These are phyloP conservation scores for Daubentonia madagascariensis DNA, from an alignment of 2,113 vertebrate species.

Conservation along the genomic window DNA sequence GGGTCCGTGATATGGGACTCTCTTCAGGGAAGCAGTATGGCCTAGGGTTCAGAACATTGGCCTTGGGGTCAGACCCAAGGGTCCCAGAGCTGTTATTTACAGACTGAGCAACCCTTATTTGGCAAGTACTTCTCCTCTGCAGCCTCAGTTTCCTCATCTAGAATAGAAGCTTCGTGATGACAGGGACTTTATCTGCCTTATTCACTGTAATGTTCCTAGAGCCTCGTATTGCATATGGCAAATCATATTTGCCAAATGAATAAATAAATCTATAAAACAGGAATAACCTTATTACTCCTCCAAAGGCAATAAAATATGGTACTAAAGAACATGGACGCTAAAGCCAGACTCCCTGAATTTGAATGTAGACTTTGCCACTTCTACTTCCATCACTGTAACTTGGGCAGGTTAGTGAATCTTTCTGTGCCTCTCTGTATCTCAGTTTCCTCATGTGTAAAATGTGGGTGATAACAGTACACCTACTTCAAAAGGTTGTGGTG, in stretches of 20 bases:
- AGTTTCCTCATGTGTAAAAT: neutral
- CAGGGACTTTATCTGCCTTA: neutral
- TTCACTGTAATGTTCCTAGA: neutral
- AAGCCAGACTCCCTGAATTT: neutral
- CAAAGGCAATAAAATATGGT: neutral
- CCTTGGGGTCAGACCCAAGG: neutral
- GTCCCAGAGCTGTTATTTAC: neutral
- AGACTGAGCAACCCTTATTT: neutral
- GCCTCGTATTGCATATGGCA: neutral
- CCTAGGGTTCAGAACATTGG: neutral
- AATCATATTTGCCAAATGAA: neutral
- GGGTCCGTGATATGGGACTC: neutral
- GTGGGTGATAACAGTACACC: neutral
- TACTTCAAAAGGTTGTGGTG: neutral
- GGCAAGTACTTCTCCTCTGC: too few species aligned
- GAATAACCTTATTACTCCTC: neutral
- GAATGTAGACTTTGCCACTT: neutral
- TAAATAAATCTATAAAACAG: neutral
- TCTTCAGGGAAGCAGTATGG: neutral
- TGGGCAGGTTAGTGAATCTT: neutral
- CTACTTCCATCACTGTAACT: neutral
- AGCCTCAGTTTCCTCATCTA: neutral
- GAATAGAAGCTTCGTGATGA: neutral
- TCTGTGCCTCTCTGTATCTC: neutral
- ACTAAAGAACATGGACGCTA: neutral